These are phyloP conservation scores for Rhadinocentrus ornatus DNA, from an alignment of 2,797 vertebrate species.

Conservation along the genomic window DNA sequence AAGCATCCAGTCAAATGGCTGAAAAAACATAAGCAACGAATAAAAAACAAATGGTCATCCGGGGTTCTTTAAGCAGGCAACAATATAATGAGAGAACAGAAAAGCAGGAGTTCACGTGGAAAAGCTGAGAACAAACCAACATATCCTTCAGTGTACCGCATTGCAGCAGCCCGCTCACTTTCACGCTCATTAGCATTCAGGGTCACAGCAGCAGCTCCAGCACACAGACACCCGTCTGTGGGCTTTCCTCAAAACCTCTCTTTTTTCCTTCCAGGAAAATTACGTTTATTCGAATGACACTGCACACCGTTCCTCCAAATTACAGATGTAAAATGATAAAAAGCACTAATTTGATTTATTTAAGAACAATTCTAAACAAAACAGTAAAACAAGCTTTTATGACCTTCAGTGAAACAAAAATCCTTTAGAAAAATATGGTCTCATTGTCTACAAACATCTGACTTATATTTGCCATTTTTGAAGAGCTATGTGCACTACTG, in stretches of 20 bases:
- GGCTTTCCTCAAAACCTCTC: slow-evolving; percentile 59
- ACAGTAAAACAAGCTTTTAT: not conserved
- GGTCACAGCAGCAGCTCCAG: slow-evolving; percentile 51
- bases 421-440: not conserved
- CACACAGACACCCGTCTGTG: slow-evolving; percentile 48
- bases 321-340: not conserved
- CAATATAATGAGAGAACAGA: not conserved
- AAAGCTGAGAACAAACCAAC: slow-evolving; percentile 4
- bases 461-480: not conserved
- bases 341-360: not conserved
- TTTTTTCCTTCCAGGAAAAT: not conserved
- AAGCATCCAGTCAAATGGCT: not conserved
- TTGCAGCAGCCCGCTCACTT: slow-evolving; percentile 80
- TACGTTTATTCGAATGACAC: not conserved
- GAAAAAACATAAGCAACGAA: not conserved
- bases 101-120: not conserved
- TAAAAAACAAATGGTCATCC: not conserved
- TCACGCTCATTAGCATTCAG: slow-evolving; percentile 80
- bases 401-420: slow-evolving; percentile 1
- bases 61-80: not conserved
- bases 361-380: not conserved
- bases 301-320: not conserved
- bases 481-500: not conserved
- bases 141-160: slow-evolving; percentile 77
- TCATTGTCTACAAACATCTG: not conserved